Base-by-base conservation (phyloP, 2,888 invertebrate genomes). In the Eugnorisma glareosa region DNA sequence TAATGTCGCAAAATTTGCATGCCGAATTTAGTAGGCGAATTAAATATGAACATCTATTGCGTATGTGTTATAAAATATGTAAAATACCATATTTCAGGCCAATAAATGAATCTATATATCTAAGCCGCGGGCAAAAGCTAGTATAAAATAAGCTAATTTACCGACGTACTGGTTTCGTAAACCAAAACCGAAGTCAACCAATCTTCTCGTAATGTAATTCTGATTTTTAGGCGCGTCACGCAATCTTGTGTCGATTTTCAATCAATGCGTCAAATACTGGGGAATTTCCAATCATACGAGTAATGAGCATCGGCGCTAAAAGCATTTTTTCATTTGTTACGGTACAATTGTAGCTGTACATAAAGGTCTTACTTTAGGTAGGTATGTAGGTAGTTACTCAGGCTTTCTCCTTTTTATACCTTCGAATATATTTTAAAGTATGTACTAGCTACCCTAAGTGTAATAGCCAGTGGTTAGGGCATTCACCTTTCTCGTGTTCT, bases 271-370 rank as follows among this genome's bases (percentile, higher is more conserved):
- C 84, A 81, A 87, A 88, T 86, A 75, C 84, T 54, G 76, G 73
- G 84, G 84, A 82, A 77, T 88, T 87, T 83, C 83, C 86, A 88
- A 89, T 87, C 81, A 73, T 82, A 77, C 64, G 68, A 83, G 83
- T 88, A 87, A 90, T 90, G 88, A 85, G 87, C 76, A 76, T 76
- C 68, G 80, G 28, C 66, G 83, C 83, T 90, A 86, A 90, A 87
- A 91, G 90, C 84, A 83, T 91, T 92, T 84, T 84, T 89, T 90
- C 89, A 91, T 92, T 91, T 91, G 86, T 89, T 88, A 86, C 84
- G 87, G 82, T 89, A 86, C 89, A 84, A 84, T 78, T 79, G 82
- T 73, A 84, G 59, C 74, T 66, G 82, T 74, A 73, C 77, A 45
- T 78, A 73, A 67, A 79, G 45, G 48, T 77, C 37, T 67, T 75